phyloP scores from a whole-genome alignment of 2,113 vertebrate species.

The Daubentonia madagascariensis region DNA sequence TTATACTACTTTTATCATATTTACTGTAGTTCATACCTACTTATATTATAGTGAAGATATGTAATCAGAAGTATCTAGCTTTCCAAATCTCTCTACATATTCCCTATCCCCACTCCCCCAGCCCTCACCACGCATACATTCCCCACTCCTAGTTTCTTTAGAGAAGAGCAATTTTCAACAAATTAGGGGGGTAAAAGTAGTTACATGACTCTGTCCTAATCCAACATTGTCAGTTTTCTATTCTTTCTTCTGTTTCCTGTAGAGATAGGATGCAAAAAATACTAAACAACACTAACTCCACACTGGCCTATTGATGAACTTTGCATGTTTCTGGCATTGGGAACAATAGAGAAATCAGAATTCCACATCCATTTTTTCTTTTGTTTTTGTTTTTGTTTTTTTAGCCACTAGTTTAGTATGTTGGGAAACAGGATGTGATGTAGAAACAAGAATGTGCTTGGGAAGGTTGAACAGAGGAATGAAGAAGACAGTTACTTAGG shows the following conservation, averaged over 20 bases:
- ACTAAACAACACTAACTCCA: not conserved
- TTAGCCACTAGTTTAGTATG: not conserved
- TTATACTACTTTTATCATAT: not conserved
- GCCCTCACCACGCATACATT: accelerated
- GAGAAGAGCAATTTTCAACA: not conserved
- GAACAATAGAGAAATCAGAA: not conserved
- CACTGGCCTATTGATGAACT: not conserved
- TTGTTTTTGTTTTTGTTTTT: not conserved
- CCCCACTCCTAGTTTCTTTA: not conserved
- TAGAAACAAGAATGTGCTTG: not conserved
- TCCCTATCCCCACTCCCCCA: accelerated
- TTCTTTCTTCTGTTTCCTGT: not conserved
- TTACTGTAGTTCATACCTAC: not conserved
- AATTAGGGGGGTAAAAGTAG: not conserved
- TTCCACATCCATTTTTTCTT: not conserved
- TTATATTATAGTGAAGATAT: not conserved
- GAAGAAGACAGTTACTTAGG: not conserved
- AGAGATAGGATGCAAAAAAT: not conserved
- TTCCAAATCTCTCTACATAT: not conserved
- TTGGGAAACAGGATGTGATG: not conserved
- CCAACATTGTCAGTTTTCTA: not conserved
- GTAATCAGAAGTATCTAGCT: not conserved
- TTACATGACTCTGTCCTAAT: not conserved
- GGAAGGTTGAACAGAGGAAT: not conserved
- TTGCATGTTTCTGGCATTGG: not conserved